Evolutionary conservation across 2,113 vertebrate species (phyloP).

Genomic region (Albula goreensis): DNA sequence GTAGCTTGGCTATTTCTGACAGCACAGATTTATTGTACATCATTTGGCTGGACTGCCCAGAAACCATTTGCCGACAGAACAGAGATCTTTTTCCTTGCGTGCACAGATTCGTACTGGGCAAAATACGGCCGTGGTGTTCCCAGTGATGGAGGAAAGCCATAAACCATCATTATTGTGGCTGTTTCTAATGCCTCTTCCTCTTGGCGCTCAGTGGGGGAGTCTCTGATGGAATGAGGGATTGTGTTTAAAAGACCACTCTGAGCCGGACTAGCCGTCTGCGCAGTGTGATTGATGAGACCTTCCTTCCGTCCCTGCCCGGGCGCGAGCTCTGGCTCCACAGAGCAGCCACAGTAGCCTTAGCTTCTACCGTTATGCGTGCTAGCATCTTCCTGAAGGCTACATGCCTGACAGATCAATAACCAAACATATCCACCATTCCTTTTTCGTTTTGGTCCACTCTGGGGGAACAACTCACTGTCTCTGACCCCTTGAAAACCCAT

Average conservation of each 20-base stretch:
- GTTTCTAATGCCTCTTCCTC: background rate
- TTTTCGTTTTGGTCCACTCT: background rate
- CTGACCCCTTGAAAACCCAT: background rate
- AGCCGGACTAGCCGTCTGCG: background rate
- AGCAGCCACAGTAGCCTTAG: background rate
- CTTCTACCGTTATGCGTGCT: too few species aligned
- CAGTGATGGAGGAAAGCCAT: background rate
- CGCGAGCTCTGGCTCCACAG: background rate
- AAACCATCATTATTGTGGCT: background rate
- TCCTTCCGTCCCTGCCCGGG: background rate
- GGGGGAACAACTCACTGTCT: background rate
- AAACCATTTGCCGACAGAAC: background rate
- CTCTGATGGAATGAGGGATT: background rate
- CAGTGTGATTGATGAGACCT: background rate
- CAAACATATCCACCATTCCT: background rate
- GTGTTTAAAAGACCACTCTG: background rate
- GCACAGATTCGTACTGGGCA: background rate
- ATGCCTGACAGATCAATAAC: background rate
- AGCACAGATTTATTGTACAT: background rate
- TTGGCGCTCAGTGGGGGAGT: background rate
- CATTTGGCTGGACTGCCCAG: background rate
- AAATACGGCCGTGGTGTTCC: background rate
- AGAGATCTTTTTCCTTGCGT: background rate
- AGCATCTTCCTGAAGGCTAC: too few species aligned
- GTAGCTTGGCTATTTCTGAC: background rate